phyloP scores from a whole-genome alignment of 1,140 invertebrate species.

The Drosophila sproati region DNA sequence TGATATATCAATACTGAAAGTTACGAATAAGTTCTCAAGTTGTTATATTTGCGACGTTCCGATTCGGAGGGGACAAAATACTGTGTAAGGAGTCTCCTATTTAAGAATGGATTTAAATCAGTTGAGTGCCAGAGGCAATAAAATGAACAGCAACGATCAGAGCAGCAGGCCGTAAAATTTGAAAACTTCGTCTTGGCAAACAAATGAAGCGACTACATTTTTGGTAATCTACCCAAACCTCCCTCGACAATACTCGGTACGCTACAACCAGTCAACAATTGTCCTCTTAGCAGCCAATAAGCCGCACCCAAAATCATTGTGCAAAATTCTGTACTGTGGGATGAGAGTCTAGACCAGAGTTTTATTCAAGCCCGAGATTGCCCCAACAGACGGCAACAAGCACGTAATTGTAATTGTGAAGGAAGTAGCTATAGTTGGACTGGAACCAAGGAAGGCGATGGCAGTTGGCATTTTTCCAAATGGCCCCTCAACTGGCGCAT shows the following conservation, averaged over 20 bases:
- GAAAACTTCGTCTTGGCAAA: constrained; percentile 32
- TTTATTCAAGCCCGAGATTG: constrained; percentile 66
- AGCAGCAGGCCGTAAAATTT: constrained; percentile 35
- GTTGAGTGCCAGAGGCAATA: neutral
- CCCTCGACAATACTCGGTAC: neutral
- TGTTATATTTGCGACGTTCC: neutral
- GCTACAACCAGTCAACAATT: constrained; percentile 29
- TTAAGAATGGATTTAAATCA: constrained; percentile 13
- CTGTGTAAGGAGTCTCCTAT: neutral
- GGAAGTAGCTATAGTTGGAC: constrained; percentile 45
- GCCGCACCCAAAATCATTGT: constrained; percentile 34
- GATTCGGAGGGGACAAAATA: neutral
- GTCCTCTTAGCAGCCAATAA: constrained; percentile 67
- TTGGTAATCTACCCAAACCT: constrained; percentile 10
- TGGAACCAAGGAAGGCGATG: constrained; percentile 37
- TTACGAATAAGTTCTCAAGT: neutral
- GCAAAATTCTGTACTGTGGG: constrained; percentile 21
- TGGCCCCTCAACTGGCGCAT: constrained; percentile 32
- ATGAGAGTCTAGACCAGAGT: constrained; percentile 45
- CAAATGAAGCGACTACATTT: constrained; percentile 26
- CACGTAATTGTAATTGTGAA: constrained; percentile 59
- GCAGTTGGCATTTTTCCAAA: constrained; percentile 47
- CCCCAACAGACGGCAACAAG: constrained; percentile 48
- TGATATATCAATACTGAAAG: neutral
- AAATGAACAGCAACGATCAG: constrained; percentile 12